Evolutionary conservation across 2,888 invertebrate species (phyloP).

Genomic region (Oasisia sp.): DNA sequence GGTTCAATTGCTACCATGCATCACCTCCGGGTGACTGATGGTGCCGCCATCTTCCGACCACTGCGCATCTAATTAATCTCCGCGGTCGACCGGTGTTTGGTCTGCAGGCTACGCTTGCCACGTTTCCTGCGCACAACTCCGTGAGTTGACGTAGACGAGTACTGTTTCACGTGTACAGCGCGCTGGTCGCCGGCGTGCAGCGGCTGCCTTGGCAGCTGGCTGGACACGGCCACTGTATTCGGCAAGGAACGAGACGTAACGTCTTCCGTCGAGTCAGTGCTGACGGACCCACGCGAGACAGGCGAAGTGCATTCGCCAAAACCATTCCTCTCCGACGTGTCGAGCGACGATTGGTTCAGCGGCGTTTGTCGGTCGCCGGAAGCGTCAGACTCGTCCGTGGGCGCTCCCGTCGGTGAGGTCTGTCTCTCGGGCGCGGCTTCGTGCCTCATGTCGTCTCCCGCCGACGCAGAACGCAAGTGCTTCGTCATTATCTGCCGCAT

Average conservation of each 20-base stretch:
- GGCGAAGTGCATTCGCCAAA: background rate
- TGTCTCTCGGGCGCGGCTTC: background rate
- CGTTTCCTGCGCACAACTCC: background rate
- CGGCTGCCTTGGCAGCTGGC: background rate
- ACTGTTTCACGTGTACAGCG: background rate
- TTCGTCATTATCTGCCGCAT: constrained; percentile 47
- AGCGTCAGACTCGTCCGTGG: background rate
- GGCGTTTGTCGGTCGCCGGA: background rate
- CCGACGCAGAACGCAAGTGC: constrained; percentile 29
- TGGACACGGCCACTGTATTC: background rate
- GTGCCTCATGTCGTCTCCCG: background rate
- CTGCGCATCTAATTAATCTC: background rate
- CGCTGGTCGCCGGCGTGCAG: background rate
- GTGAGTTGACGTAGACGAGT: background rate
- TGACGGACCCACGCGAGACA: background rate
- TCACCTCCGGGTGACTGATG: background rate
- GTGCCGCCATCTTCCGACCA: background rate
- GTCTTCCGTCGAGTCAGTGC: background rate
- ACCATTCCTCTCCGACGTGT: background rate
- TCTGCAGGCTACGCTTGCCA: background rate
- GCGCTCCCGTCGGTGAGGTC: background rate
- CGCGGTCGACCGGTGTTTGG: background rate
- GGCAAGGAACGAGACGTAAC: background rate
- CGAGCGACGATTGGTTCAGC: background rate
- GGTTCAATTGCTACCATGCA: background rate